Evolutionary conservation across 2,888 invertebrate species (phyloP).

Genomic region (Drosophila merina): DNA sequence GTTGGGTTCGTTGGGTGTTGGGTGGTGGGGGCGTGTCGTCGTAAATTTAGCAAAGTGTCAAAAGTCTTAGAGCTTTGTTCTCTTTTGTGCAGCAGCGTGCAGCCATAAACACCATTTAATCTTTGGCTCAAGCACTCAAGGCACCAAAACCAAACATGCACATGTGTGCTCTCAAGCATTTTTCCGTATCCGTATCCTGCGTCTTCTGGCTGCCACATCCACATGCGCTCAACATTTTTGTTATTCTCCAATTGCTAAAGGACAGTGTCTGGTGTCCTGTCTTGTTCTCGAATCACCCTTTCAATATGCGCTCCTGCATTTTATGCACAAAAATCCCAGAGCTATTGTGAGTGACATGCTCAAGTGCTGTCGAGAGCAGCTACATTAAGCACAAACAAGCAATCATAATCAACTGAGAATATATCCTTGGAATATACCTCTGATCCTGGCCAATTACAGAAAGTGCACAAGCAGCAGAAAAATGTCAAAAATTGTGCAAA

Average conservation of each 20-base stretch:
- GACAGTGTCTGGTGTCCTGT: slow-evolving; percentile 40
- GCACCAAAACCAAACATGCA: slow-evolving; percentile 29
- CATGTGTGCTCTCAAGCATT: slow-evolving; percentile 31
- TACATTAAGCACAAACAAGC: slow-evolving; percentile 70
- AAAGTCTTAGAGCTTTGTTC: slow-evolving; percentile 61
- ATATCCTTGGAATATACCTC: slow-evolving; percentile 23
- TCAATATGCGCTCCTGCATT: slow-evolving; percentile 36
- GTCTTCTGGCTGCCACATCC: slow-evolving; percentile 19
- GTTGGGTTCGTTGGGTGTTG: neutral
- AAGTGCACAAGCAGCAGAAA: slow-evolving; percentile 42
- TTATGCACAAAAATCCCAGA: slow-evolving; percentile 39
- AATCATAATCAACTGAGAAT: slow-evolving; percentile 56
- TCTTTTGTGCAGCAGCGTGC: slow-evolving; percentile 38
- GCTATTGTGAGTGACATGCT: slow-evolving; percentile 47
- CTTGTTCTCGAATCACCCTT: neutral
- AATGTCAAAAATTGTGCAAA: slow-evolving; percentile 12
- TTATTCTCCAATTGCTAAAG: slow-evolving; percentile 52
- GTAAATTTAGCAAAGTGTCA: slow-evolving; percentile 75
- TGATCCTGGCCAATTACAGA: slow-evolving; percentile 59
- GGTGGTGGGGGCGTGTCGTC: slow-evolving; percentile 27
- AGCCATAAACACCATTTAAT: slow-evolving; percentile 79
- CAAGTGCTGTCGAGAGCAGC: slow-evolving; percentile 49
- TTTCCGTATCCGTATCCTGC: slow-evolving; percentile 43
- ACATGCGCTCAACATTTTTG: slow-evolving; percentile 55
- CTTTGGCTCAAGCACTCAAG: slow-evolving; percentile 76